These are phyloP conservation scores for Himalopsyche kuldschensis DNA, from an alignment of 2,888 invertebrate genomes.

Conservation along the genomic window DNA sequence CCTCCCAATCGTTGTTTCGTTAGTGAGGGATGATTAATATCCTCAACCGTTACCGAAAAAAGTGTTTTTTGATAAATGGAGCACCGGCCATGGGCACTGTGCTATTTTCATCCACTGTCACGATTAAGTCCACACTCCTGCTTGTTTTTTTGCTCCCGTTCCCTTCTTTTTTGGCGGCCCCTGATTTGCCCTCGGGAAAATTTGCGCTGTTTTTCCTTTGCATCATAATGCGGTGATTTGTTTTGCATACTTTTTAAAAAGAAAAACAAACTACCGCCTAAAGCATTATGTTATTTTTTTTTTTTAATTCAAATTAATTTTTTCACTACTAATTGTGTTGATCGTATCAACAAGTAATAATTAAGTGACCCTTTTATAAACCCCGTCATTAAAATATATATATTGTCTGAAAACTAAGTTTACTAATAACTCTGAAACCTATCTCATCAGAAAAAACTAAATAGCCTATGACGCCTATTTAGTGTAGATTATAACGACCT, in stretches of 20 bases:
- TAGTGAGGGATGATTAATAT: constrained; percentile 30
- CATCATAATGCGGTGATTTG: background rate
- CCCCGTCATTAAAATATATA: too few relatives aligned
- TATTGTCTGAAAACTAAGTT: too few relatives aligned
- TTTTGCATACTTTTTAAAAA: background rate
- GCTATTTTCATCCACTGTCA: background rate
- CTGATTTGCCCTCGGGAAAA: background rate
- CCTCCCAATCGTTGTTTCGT: background rate
- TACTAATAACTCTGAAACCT: too few relatives aligned
- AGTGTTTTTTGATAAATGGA: constrained; percentile 32
- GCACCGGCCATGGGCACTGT: constrained; percentile 5
- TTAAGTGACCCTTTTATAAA: too few relatives aligned
- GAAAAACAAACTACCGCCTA: too few relatives aligned
- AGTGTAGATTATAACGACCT: too few relatives aligned
- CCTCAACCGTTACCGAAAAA: constrained; percentile 20
- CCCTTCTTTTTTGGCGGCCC: background rate
- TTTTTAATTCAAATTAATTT: too few relatives aligned
- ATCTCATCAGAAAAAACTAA: too few relatives aligned
- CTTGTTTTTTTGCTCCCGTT: background rate
- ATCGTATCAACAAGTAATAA: too few relatives aligned
- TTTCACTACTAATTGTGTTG: too few relatives aligned
- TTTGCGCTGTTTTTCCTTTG: background rate
- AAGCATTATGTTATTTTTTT: too few relatives aligned
- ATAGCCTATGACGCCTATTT: too few relatives aligned
- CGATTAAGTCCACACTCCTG: constrained; percentile 10